Base-by-base conservation (phyloP, 2,113 vertebrate genomes). In the Paradisaea rubra region DNA sequence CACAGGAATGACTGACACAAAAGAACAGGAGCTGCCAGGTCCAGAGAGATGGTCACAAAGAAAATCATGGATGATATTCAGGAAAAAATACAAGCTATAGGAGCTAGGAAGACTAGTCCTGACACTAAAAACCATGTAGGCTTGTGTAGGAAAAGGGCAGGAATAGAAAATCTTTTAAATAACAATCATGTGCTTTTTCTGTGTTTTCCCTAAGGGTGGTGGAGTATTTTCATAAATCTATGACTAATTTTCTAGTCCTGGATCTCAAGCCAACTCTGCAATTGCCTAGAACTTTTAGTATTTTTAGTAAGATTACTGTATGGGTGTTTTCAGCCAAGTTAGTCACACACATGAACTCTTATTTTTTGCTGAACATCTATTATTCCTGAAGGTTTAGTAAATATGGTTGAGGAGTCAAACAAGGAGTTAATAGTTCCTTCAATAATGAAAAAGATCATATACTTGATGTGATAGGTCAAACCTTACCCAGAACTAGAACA, bases 221-320 rank as follows among this genome's bases (percentile, higher is more conserved):
- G 61, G n/a, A 84, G 12, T 85, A 56, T 89, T 95, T 95, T 91
- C 54, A 76, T 65, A 93, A 82, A 81, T 30, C 45, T 63, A 44
- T 88, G 86, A 88, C 71, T 94, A 91, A 94, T 79, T 92, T 93
- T 86, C 89, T 33, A 69, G 61, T 74, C 81, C 41, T 81, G 22
- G 9, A 59, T 71, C 49, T 87, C 52, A 79, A 91, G 84, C 49
- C 65, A 92, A 35, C 37, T 85, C 65, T 76, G 64, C 49, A 87
- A 72, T 95, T 89, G 89, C 61, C n/a, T 78, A 81, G 91, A 71
- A 14, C 16, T 83, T 81, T 52, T 20, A 86, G 25, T 79, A 89
- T 93, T 94, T 95, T 86, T 79, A 87, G 78, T 76, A 68, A 60
- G 60, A 71, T 45, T 70, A 76, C 10, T 61, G 3, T 45, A 50